These are phyloP conservation scores for Parauchenoglanis punctatus DNA, from an alignment of 2,797 vertebrate species.

Conservation along the genomic window DNA sequence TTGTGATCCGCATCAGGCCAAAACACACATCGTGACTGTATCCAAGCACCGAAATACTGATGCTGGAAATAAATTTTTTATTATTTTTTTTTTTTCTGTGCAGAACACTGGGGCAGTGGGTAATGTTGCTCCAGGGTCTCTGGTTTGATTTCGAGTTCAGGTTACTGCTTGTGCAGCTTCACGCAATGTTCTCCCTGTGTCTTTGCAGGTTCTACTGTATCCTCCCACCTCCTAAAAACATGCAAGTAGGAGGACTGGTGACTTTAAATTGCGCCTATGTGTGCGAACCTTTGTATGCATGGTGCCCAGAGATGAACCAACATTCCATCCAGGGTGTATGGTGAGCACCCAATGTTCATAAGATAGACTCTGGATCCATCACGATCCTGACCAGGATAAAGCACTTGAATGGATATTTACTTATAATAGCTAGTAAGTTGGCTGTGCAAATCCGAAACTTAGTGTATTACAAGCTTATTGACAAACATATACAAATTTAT, in stretches of 20 bases:
- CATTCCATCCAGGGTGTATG: not conserved
- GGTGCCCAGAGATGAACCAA: not conserved
- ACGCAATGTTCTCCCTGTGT: not conserved
- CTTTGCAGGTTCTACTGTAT: not conserved
- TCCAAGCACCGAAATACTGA: not conserved
- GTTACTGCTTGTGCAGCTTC: not conserved
- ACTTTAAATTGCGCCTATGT: not conserved
- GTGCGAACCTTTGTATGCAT: not conserved
- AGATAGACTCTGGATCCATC: not conserved
- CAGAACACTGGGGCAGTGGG: not conserved
- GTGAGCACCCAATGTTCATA: not conserved
- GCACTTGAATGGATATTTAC: not conserved
- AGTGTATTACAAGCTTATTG: too few species aligned
- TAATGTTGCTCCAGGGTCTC: not conserved
- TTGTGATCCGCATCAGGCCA: not conserved
- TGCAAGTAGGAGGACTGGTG: not conserved
- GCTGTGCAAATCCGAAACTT: not conserved
- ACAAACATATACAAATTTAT: too few species aligned
- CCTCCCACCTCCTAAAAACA: too few species aligned
- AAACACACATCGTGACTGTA: not conserved
- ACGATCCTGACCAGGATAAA: not conserved
- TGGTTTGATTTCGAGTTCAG: not conserved
- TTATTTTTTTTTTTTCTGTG: not conserved
- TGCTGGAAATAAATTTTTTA: not conserved
- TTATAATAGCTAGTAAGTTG: not conserved